Evolutionary conservation across 2,113 vertebrate genomes (phyloP).

Genomic region (Zosterops borbonicus): DNA sequence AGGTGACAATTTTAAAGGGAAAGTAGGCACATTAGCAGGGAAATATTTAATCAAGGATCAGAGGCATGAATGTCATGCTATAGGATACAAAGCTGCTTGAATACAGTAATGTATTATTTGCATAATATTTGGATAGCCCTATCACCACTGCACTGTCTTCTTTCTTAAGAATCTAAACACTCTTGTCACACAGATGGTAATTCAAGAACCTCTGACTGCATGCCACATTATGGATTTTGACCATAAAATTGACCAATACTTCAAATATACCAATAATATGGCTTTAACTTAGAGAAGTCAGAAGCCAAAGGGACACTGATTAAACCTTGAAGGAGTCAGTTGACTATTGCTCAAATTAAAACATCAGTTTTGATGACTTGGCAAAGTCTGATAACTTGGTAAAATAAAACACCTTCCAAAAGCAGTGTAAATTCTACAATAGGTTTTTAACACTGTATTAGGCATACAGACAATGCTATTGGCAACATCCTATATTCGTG

Average conservation of each 20-base stretch:
- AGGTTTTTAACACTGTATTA: neutral
- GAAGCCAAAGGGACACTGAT: neutral
- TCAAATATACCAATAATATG: neutral
- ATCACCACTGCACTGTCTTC: neutral
- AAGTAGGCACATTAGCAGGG: neutral
- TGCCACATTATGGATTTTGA: neutral
- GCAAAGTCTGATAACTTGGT: neutral
- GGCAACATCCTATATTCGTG: neutral
- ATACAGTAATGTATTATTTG: neutral
- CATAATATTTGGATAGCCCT: neutral
- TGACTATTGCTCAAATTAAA: neutral
- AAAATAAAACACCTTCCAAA: neutral
- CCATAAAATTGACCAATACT: neutral
- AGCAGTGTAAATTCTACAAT: neutral
- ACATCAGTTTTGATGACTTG: neutral
- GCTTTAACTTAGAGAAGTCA: neutral
- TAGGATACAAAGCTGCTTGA: neutral
- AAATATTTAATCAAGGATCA: neutral
- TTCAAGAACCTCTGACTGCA: neutral
- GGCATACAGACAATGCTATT: neutral
- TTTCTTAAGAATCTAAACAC: neutral
- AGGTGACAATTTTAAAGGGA: neutral
- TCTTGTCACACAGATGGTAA: neutral
- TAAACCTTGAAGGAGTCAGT: neutral
- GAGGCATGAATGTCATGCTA: neutral